Base-by-base conservation (phyloP, 2,797 vertebrate genomes). In the Lacerta viridis region DNA sequence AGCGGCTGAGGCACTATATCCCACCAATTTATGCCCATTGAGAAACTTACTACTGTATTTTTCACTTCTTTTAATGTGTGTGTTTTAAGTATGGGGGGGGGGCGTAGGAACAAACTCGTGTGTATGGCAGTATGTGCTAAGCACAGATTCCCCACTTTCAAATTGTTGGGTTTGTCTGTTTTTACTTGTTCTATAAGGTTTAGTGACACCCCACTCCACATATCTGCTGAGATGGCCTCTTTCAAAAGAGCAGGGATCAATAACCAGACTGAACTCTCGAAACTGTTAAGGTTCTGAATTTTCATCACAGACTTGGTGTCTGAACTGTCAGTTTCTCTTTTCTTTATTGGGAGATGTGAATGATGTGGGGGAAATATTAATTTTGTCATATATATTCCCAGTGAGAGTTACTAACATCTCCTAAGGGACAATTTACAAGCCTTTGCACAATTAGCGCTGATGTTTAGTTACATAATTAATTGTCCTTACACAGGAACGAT, bases 391-490 rank as follows among this genome's bases (percentile, higher is more conserved):
- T 92, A 39, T 86, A 33, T 79, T 89, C 84, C 83, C 75, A 84
- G 75, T 75, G 91, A 87, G 50, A 74, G 33, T 91, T 91, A 75
- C 75, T 90, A 89, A 81, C 66, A 68, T 90, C 90, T 94, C 88
- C 85, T 88, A 88, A 91, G 59, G 25, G 83, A 91, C 83, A 83
- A 69, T 88, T 93, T 90, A 91, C 46, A 91, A 90, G 89, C 79
- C 77, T 81, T 93, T 90, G 84, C 4, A 25, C 88, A 86, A 84
- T 91, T 94, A 94, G 66, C 61, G 71, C 36, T 84, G 39, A 90
- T 82, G 82, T 93, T 94, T 93, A 91, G 50, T 91, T 92, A 89
- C 86, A 68, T 94, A 92, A 88, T 92, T 91, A 93, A 87, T 91
- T 94, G 41, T n/a, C 10, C 91, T 92, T 87, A 83, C 89, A 93